Evolutionary conservation across 1,140 invertebrate genomes (phyloP), one percentile per base, ranked within the genome.

Genomic region (Papilio glaucus): DNA sequence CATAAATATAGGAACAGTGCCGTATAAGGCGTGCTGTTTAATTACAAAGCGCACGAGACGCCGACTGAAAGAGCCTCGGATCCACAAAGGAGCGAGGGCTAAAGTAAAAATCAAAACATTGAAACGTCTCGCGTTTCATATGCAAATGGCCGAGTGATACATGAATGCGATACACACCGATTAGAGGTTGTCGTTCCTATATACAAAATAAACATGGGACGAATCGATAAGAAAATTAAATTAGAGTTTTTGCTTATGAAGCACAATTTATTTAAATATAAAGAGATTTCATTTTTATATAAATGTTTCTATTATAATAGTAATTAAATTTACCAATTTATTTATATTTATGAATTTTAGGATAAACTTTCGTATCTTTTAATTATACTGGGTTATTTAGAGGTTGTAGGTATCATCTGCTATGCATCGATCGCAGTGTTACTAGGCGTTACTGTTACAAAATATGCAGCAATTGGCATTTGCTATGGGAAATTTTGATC

Each of bases 81-180:
- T 67, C 60, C 49, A 76, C 72, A 80, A 83, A 77, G 77, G 68
- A 77, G 78, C 75, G 76, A 76, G 78, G 75, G 72, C 67, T 76
- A 63, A 71, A 85, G 73, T 81, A 82, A 87, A 84, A 87, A 86
- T 82, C 78, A 83, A 86, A 84, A 85, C 77, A 83, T 79, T 82
- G 81, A 78, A 82, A 79, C 73, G 71, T 85, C 76, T 85, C 78
- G 77, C 85, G 80, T 87, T 85, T 84, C 83, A 85, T 85, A 88
- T 89, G 85, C 75, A 85, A 87, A 89, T 85, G 53, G 77, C 71
- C 67, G 62, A 71, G 76, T 72, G 78, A 83, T 78, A 73, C 65
- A 72, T 76, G 74, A 77, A 79, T 41, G 45, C 67, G 76, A 79
- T 79, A 87, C 78, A 81, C 72, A 84, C 77, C 53, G 76, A 61